phyloP scores from a whole-genome alignment of 2,113 vertebrate genomes.

The Corythoichthys haematopterus region DNA sequence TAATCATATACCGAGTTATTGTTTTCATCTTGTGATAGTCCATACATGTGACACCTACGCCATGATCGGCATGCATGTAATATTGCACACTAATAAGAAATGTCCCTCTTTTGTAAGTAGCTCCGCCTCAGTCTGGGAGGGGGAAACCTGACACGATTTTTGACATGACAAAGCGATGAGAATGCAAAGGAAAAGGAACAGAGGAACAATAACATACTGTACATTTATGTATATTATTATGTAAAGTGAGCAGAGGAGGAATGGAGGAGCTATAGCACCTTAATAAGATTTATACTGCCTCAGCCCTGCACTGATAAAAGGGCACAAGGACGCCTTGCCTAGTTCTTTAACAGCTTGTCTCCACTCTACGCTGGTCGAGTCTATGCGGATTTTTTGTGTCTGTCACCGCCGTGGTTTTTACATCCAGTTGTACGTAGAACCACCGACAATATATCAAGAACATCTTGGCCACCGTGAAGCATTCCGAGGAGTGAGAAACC shows the following conservation, averaged over 20 bases:
- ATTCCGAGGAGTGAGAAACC: conserved; percentile 7
- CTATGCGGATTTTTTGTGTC: conserved; percentile 22
- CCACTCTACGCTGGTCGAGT: conserved; percentile 24
- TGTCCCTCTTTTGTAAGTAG: conserved; percentile 47
- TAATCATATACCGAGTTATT: conserved; percentile 61
- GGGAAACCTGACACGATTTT: conserved; percentile 41
- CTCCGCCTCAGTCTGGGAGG: conserved; percentile 48
- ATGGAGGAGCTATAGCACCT: conserved; percentile 73
- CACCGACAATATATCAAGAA: conserved; percentile 46
- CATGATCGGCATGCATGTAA: conserved; percentile 65
- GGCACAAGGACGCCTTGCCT: conserved; percentile 13
- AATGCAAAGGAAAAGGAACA: conserved; percentile 34
- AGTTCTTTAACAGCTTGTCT: conserved; percentile 41
- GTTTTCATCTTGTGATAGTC: conserved; percentile 54
- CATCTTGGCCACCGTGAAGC: not conserved
- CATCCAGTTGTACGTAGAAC: conserved; percentile 51
- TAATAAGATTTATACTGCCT: conserved; percentile 67
- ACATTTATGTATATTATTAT: conserved; percentile 12
- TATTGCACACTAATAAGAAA: conserved; percentile 75
- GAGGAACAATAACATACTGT: conserved; percentile 41
- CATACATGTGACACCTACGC: conserved; percentile 62
- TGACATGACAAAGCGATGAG: conserved; percentile 49
- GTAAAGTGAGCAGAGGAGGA: conserved; percentile 48
- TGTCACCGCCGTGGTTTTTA: conserved; percentile 20
- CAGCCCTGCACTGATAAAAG: conserved; percentile 33